Evolutionary conservation across 1,140 invertebrate genomes (phyloP).

Genomic region (Drosophila ercepeae): DNA sequence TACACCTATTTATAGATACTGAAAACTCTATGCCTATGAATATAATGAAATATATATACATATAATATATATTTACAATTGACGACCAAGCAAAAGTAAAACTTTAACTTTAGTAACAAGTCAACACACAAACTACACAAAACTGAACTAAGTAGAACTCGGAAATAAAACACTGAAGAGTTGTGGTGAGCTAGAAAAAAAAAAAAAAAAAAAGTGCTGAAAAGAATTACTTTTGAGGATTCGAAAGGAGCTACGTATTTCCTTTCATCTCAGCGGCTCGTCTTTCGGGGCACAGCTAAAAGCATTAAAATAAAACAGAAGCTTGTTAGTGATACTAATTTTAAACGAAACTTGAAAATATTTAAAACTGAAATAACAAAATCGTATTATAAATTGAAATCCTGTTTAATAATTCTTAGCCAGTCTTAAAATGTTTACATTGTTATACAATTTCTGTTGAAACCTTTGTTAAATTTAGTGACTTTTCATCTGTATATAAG

Average conservation of each 20-base stretch:
- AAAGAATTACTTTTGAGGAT: neutral
- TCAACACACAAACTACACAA: constrained; percentile 38
- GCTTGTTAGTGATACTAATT: constrained; percentile 81
- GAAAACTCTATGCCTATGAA: constrained; percentile 61
- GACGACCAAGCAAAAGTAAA: constrained; percentile 79
- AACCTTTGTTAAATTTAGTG: constrained; percentile 17
- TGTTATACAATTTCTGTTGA: constrained; percentile 42
- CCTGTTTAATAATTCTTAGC: constrained; percentile 44
- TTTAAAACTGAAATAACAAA: neutral
- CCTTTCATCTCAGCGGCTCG: constrained; percentile 13
- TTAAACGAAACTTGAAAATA: constrained; percentile 49
- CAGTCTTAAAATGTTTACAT: constrained; percentile 38
- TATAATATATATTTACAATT: constrained; percentile 61
- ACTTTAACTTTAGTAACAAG: constrained; percentile 68
- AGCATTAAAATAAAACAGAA: constrained; percentile 31
- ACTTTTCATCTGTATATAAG: constrained; percentile 47
- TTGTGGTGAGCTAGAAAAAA: neutral
- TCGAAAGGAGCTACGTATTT: neutral
- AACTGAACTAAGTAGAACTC: constrained; percentile 39
- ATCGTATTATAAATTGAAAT: constrained; percentile 6
- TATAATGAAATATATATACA: constrained; percentile 38
- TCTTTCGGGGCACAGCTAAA: constrained; percentile 26
- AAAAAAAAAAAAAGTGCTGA: neutral
- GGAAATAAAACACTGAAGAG: constrained; percentile 27
- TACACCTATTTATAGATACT: constrained; percentile 27